Base-by-base conservation (phyloP, 2,797 vertebrate genomes). In the Myotis findleyi region DNA sequence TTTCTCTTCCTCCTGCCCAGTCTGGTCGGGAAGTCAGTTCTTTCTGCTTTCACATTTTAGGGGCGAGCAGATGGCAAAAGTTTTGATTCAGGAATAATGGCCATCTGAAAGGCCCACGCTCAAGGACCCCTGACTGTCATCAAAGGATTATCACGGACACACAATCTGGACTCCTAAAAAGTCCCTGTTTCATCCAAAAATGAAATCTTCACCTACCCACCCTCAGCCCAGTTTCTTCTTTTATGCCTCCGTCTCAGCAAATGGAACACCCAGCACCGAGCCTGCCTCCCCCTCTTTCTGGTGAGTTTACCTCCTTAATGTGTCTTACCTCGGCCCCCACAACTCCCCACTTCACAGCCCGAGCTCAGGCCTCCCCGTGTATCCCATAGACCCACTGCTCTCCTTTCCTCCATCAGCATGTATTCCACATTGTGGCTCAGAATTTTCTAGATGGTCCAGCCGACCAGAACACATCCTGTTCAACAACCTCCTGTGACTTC, bases 11-110 rank as follows among this genome's bases (percentile, higher is more conserved):
- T 98, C 98, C 97, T 92, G 96, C 86, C 93, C 98, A 97, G 96
- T 83, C 96, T 97, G 95, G 72, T 98, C 87, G 91, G 98, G 97
- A 98, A 98, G 98, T 98, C 98, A 97, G 96, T 97, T 98, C 97
- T 89, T 97, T 98, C 97, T 93, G 96, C 98, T 98, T 98, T 97
- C 97, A 97, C 98, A 98, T 98, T 97, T 97, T 95, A 98, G 87
- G 84, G 96, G 97, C 0, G 95, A 98, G 95, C 98, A 98, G 98
- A 98, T 98, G 98, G 98, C 84, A 88, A 94, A 98, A 98, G 96
- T 97, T 98, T 97, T 97, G 98, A 98, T 98, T 98, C 36, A 97
- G 97, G 97, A 97, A 98, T 98, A 98, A 98, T 92, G 98, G 98
- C 98, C 98, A 98, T 98, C 98, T 98, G 97, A 98, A 98, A 98